Percentiles rank a stretch among this genome's conserved stretches.
Evolutionary conservation across 2,797 vertebrate genomes (phyloP).

Genomic region (Echeneis naucrates): DNA sequence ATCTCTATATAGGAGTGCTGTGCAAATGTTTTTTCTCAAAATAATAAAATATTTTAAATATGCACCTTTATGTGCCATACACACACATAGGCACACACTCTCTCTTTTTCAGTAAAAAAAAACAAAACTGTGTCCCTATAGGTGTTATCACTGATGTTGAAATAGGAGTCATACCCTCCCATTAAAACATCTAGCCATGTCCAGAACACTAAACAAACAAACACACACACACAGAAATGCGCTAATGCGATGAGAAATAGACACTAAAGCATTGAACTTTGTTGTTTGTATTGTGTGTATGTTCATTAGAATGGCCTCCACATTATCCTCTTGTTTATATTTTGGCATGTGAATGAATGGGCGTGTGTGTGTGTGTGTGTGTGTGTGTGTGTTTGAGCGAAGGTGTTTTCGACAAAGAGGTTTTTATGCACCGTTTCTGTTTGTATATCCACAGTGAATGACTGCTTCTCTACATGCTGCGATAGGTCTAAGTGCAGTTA

Average conservation of each 20-base stretch:
- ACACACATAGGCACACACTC: neutral
- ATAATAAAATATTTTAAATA: too few relatives aligned
- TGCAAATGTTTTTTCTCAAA: too few relatives aligned
- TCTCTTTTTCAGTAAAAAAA: constrained; percentile 68
- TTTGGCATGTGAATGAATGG: too few relatives aligned
- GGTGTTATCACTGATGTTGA: neutral
- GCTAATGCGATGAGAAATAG: neutral
- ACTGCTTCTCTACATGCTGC: constrained; percentile 5
- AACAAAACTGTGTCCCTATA: neutral
- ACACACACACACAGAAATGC: neutral
- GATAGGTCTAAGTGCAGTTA: constrained; percentile 43
- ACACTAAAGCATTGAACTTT: neutral
- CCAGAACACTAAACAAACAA: neutral
- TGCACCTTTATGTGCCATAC: too few relatives aligned
- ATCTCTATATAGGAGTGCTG: too few relatives aligned
- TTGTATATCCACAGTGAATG: neutral
- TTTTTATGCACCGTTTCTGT: neutral
- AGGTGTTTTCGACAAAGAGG: neutral
- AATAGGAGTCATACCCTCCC: neutral
- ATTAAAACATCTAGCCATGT: constrained; percentile 72
- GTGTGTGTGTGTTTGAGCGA: constrained; percentile 1
- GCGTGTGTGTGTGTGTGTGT: neutral
- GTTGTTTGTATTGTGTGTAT: neutral
- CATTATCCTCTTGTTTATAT: constrained; percentile 4
- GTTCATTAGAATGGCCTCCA: neutral